Evolutionary conservation across 2,888 invertebrate species (phyloP).

Genomic region (Physocephala rufipes): DNA sequence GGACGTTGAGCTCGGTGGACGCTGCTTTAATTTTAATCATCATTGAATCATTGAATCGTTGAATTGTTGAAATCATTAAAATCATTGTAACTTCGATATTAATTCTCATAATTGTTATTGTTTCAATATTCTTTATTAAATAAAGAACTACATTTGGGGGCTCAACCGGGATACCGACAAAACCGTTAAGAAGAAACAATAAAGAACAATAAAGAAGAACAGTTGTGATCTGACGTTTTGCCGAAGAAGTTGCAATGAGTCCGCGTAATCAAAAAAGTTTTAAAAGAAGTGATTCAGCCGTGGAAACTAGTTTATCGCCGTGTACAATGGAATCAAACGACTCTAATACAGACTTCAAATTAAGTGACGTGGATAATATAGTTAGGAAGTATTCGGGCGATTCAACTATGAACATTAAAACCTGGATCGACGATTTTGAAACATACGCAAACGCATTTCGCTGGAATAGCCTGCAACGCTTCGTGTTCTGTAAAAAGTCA

Average conservation of each 20-base stretch:
- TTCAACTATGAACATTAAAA: background rate
- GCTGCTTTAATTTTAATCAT: no score
- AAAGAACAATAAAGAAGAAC: background rate
- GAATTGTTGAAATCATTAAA: no score
- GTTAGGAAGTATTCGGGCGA: constrained; percentile 7
- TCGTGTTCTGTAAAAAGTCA: constrained; percentile 10
- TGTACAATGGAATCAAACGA: background rate
- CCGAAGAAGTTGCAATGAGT: background rate
- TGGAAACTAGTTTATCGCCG: no score
- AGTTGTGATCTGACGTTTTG: background rate
- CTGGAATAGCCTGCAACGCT: background rate
- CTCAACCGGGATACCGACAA: constrained; percentile 12
- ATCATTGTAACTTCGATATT: no score
- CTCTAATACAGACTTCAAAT: constrained; percentile 3
- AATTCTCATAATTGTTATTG: no score
- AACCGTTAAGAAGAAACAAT: background rate
- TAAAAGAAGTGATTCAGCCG: background rate
- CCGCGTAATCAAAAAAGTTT: background rate
- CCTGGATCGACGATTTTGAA: background rate
- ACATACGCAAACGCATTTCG: no score
- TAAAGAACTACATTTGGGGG: constrained; percentile 14
- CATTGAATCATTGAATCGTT: no score
- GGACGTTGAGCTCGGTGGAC: no score
- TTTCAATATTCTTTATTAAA: no score
- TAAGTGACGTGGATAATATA: constrained; percentile 11